Evolutionary conservation across 2,113 vertebrate species (phyloP).

Genomic region (Sterrhoptilus dennistouni): DNA sequence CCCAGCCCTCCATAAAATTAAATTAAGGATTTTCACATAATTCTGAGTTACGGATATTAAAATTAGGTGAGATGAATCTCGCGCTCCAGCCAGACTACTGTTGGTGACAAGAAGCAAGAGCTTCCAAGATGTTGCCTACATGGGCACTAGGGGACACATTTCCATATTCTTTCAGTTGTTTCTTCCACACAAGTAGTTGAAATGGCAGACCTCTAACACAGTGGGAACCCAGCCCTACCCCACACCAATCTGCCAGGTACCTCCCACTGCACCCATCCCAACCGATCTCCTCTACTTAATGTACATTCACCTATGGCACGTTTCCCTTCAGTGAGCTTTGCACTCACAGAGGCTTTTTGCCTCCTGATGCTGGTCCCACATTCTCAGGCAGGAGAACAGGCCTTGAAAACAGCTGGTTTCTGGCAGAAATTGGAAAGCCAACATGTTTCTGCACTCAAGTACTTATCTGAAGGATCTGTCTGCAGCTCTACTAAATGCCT

Average conservation of each 20-base stretch:
- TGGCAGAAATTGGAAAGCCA: not conserved
- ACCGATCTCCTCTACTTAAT: not conserved
- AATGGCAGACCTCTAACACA: not conserved
- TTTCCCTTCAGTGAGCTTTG: not conserved
- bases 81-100: not conserved
- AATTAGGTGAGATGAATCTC: not conserved
- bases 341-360: not conserved
- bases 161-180: not conserved
- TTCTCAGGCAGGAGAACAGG: not conserved
- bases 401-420: not conserved
- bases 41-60: not conserved
- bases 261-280: not conserved
- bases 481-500: not conserved
- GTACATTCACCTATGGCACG: not conserved
- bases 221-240: not conserved
- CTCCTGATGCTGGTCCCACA: not conserved
- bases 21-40: not conserved
- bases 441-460: not conserved
- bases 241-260: not conserved
- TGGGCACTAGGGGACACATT: not conserved
- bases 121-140: not conserved
- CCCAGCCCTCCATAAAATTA: not conserved
- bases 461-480: conserved; percentile 1
- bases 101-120: not conserved
- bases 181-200: not conserved